A percentile compares a stretch with the other conserved stretches of the same genome.
phyloP scores from a whole-genome alignment of 92 coral and sea anemone genomes.

The Galaxea fascicularis region DNA sequence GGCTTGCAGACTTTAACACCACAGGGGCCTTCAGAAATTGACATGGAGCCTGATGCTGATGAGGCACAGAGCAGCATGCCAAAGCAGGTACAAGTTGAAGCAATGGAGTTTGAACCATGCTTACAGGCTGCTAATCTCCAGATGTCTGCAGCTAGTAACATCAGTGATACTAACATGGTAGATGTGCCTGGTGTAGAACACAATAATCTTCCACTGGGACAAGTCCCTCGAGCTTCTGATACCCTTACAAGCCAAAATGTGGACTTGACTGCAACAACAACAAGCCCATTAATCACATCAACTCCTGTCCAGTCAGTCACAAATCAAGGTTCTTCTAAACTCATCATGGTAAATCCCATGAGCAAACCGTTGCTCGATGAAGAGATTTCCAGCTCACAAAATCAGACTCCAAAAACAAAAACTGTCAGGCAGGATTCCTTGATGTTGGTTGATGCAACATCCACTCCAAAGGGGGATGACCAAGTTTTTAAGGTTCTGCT shows the following conservation, averaged over 20 bases:
- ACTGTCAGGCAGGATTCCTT: constrained; percentile 68
- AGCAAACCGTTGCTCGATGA: constrained; percentile 28
- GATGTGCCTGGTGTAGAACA: constrained; percentile 21
- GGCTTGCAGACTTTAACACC: constrained; percentile 17
- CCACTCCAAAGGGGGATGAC: constrained; percentile 71
- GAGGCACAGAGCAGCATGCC: background rate
- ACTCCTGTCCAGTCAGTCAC: constrained; percentile 6
- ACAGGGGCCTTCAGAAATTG: constrained; percentile 22
- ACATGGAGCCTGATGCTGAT: constrained; percentile 21
- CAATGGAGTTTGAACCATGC: constrained; percentile 70
- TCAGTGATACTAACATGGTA: constrained; percentile 32
- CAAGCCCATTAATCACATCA: background rate
- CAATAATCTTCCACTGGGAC: constrained; percentile 13
- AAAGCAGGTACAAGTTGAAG: constrained; percentile 49
- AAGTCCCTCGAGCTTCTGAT: constrained; percentile 4
- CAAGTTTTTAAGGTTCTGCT: constrained; percentile 80
- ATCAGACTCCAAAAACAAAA: constrained; percentile 41
- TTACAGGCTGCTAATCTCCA: constrained; percentile 39
- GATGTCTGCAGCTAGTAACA: constrained; percentile 18
- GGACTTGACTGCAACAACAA: background rate
- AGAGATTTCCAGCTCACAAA: constrained; percentile 10
- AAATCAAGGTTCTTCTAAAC: constrained; percentile 36
- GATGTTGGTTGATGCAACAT: constrained; percentile 52
- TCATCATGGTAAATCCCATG: constrained; percentile 25
- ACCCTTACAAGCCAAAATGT: background rate